A percentile compares a stretch with the other conserved stretches of the same genome.
These are phyloP conservation scores for Reticulitermes speratus DNA, from an alignment of 1,140 invertebrate species.

Conservation along the genomic window DNA sequence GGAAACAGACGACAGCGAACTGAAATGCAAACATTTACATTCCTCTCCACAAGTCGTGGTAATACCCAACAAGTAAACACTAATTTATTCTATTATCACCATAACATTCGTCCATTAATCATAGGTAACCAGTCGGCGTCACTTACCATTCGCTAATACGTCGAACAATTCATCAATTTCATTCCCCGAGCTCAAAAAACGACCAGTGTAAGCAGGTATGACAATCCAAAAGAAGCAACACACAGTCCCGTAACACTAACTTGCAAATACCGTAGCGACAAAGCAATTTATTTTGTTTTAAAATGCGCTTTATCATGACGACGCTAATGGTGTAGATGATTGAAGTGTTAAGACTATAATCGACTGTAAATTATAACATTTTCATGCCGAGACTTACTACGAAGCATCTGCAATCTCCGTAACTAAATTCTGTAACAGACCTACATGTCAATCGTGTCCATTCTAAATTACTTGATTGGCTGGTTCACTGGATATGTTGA, in stretches of 20 bases:
- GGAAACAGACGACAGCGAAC: too few relatives aligned
- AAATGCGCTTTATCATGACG: not conserved
- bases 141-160: not conserved
- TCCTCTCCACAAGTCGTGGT: not conserved
- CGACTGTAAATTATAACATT: too few relatives aligned
- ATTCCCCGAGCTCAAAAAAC: not conserved
- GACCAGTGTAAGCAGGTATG: not conserved
- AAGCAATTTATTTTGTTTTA: not conserved
- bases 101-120: not conserved
- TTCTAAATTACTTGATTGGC: too few relatives aligned
- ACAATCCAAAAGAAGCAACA: not conserved
- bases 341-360: not conserved
- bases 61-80: not conserved
- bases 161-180: constrained; percentile 16
- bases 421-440: too few relatives aligned
- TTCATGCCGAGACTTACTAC: too few relatives aligned
- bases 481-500: too few relatives aligned
- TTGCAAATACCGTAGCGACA: not conserved
- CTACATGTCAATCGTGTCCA: too few relatives aligned
- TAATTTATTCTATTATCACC: constrained; percentile 13
- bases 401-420: too few relatives aligned
- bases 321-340: not conserved
- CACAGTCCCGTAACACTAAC: not conserved
- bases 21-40: not conserved
- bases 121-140: not conserved